A percentile compares a stretch with the other conserved stretches of the same genome.
These are phyloP conservation scores for Drosophila bunnanda DNA, from an alignment of 2,888 invertebrate species.

Conservation along the genomic window DNA sequence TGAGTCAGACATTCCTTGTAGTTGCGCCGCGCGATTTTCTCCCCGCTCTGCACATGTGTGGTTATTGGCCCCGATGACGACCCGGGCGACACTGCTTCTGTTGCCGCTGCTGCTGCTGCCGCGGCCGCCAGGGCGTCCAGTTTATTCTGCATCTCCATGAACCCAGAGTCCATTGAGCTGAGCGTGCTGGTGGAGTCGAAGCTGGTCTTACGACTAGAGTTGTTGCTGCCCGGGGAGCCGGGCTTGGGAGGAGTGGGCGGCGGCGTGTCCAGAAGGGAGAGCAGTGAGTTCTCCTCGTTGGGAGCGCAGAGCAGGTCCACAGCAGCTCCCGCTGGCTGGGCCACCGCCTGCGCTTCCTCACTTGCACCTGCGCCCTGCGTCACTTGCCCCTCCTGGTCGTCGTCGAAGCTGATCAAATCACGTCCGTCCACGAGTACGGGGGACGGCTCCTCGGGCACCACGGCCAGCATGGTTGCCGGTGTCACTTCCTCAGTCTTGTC, in stretches of 20 bases:
- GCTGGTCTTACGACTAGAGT: constrained; percentile 84
- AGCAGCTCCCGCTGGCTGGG: constrained; percentile 22
- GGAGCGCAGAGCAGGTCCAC: constrained; percentile 77
- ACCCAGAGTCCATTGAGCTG: constrained; percentile 85
- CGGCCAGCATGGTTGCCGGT: constrained; percentile 36
- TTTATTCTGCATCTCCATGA: constrained; percentile 85
- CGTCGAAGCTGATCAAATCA: constrained; percentile 83
- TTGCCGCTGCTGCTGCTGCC: constrained; percentile 21
- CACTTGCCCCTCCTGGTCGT: constrained; percentile 51
- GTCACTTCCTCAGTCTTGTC: constrained; percentile 49
- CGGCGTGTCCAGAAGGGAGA: constrained; percentile 57
- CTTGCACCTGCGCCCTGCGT: no score
- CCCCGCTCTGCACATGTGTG: constrained; percentile 38
- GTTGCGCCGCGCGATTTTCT: constrained; percentile 82
- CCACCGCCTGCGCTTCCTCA: background rate
- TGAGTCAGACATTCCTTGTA: constrained; percentile 84
- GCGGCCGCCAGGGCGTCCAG: constrained; percentile 74
- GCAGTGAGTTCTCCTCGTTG: constrained; percentile 54
- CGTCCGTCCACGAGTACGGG: constrained; percentile 51
- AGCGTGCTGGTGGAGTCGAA: constrained; percentile 85
- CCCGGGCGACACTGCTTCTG: constrained; percentile 8
- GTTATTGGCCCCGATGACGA: constrained; percentile 5
- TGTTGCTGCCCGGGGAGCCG: constrained; percentile 74
- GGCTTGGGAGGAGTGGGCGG: constrained; percentile 75
- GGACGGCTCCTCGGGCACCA: constrained; percentile 41